Base-by-base conservation (phyloP, 2,888 invertebrate genomes). In the Eupithecia exiguata region DNA sequence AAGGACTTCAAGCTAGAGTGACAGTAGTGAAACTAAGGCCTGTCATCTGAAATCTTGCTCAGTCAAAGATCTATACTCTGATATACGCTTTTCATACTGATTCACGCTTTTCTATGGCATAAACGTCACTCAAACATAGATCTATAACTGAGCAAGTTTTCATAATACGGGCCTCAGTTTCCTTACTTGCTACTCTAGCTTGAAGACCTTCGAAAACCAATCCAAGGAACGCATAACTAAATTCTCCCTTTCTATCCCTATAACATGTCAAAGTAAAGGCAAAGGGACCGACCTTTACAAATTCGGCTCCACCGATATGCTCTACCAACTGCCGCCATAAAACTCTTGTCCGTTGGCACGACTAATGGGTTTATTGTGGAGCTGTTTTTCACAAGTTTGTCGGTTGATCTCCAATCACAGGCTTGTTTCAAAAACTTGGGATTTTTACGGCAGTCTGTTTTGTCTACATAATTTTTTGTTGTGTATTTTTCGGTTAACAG, bases 201-300 rank as follows among this genome's bases (percentile, higher is more conserved):
- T 25, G 25, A 58, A 58, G 21, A 58, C 21, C 4, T 62, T 62
- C 35, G 62, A 35, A 62, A 62, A 62, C 16, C 18, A 62, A 62
- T 62, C 30, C 35, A 35, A 35, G 35, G 18, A 62, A 35, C 62
- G 35, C 6, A 62, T 35, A 62, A 62, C 35, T 62, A 62, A 62
- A 62, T 35, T 62, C 35, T 35, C 35, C 62, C 18, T 35, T 35
- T 35, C 62, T 35, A 38, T 65, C 30, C 35, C 12, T 66, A 25
- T 66, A 14, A 43, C 21, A 21, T 68, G 35, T 36, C 53, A 21
- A 53, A 53, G 71, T 75, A 81, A 73, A 84, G 84, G 84, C 80
- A 83, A 75, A 73, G 72, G 84, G 84, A 83, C 69, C 89, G 91
- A 91, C 92, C 91, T 93, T 93, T 92, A 89, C 89, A 89, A 91